A percentile compares a stretch with the other conserved stretches of the same genome.
phyloP scores from a whole-genome alignment of 2,888 invertebrate genomes.

The Zaprionus obscuricornis region DNA sequence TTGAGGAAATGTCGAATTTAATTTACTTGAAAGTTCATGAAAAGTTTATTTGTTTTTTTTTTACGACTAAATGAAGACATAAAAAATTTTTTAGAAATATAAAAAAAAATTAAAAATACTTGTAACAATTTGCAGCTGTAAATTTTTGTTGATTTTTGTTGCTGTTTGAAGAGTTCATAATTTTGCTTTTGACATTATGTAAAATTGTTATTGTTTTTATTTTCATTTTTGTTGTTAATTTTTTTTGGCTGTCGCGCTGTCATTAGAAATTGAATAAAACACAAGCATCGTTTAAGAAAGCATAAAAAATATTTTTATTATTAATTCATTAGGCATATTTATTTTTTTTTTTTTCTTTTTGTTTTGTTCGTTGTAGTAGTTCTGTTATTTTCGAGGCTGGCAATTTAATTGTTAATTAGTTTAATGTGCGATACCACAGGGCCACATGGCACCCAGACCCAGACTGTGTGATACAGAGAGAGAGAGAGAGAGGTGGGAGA shows the following conservation, averaged over 20 bases:
- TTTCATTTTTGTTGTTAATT: too few species aligned
- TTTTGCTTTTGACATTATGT: slow-evolving; percentile 34
- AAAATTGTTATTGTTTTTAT: too few species aligned
- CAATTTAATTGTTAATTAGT: slow-evolving; percentile 77
- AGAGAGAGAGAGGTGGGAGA: too few species aligned
- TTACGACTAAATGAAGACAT: too few species aligned
- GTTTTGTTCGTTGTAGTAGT: slow-evolving; percentile 11
- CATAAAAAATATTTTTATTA: slow-evolving; percentile 72
- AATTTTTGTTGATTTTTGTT: not conserved
- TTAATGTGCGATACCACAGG: slow-evolving; percentile 69
- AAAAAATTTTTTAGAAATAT: too few species aligned
- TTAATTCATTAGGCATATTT: slow-evolving; percentile 76
- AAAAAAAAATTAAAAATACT: slow-evolving; percentile 4
- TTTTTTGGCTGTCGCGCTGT: too few species aligned
- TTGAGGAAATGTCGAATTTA: too few species aligned
- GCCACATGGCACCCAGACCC: slow-evolving; percentile 64
- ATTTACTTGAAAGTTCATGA: not conserved
- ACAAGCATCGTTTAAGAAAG: slow-evolving; percentile 41
- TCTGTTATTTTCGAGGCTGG: slow-evolving; percentile 45
- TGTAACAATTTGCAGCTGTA: not conserved
- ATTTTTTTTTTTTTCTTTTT: slow-evolving; percentile 54
- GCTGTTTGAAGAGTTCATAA: slow-evolving; percentile 12
- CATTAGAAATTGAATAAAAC: slow-evolving; percentile 21
- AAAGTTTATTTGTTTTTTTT: too few species aligned
- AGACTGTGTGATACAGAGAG: too few species aligned